Conservation (phyloP, 2,888 invertebrate species). For the Drosophila mayaguana region DNA sequence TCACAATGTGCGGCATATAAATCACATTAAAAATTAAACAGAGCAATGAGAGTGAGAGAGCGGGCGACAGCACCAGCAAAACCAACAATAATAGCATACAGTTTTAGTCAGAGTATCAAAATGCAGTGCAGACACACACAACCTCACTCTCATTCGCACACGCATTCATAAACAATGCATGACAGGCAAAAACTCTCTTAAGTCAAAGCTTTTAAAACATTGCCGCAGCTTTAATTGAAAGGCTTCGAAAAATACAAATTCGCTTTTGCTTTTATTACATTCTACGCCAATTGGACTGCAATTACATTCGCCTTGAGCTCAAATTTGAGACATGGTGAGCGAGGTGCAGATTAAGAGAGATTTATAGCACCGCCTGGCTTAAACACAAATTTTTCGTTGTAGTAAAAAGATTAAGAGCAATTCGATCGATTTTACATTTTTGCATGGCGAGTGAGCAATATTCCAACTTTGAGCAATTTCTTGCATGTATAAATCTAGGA, state of each 20-base stretch:
- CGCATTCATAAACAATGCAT: slow-evolving; percentile 5
- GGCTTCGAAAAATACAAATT: not conserved
- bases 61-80: not conserved
- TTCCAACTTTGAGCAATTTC: not conserved
- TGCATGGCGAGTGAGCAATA: too few species aligned
- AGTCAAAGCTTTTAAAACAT: slow-evolving; percentile 11
- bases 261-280: not conserved
- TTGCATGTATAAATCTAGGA: too few species aligned
- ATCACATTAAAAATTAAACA: slow-evolving; percentile 79
- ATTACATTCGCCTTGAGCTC: not conserved
- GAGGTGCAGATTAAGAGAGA: not conserved
- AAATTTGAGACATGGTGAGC: not conserved
- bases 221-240: not conserved
- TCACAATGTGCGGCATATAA: slow-evolving; percentile 61
- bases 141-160: not conserved
- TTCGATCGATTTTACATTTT: too few species aligned
- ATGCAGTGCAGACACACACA: slow-evolving; percentile 34
- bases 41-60: slow-evolving; percentile 16
- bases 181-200: slow-evolving; percentile 13
- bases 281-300: not conserved
- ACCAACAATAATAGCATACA: slow-evolving; percentile 15
- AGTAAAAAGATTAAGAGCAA: too few species aligned
- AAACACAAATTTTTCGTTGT: too few species aligned
- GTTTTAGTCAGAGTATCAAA: slow-evolving; percentile 29
- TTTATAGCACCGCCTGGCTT: not conserved